phyloP scores from a whole-genome alignment of 2,113 vertebrate species.

The Talpa occidentalis region DNA sequence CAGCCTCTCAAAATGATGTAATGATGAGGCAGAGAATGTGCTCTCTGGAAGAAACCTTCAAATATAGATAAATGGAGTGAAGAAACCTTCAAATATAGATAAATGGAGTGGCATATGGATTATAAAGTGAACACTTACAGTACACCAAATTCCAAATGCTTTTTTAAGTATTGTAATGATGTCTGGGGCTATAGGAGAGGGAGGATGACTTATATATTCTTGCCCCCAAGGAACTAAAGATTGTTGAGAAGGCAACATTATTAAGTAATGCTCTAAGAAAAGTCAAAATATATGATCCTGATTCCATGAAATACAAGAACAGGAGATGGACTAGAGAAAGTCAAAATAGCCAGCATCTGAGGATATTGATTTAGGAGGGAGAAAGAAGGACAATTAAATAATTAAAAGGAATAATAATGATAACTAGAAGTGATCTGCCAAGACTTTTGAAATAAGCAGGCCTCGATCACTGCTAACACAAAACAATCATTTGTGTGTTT shows the following conservation, averaged over 20 bases:
- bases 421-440: background rate
- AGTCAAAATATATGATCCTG: background rate
- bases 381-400: conserved; percentile 27
- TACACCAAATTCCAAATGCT: background rate
- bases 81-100: background rate
- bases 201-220: background rate
- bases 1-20: background rate
- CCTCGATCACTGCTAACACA: background rate
- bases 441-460: conserved; percentile 29
- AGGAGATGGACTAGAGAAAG: background rate
- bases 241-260: conserved; percentile 12
- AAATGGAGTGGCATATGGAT: background rate
- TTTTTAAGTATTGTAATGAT: background rate
- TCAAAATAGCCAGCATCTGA: background rate
- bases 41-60: background rate
- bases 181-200: background rate
- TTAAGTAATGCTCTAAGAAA: background rate
- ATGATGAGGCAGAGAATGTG: background rate
- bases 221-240: background rate
- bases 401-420: conserved; percentile 24
- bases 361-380: conserved; percentile 7
- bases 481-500: conserved; percentile 49
- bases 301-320: background rate
- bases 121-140: background rate
- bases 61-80: background rate